Percentiles rank a stretch among this genome's conserved stretches.
Evolutionary conservation across 2,113 vertebrate genomes (phyloP).

Genomic region (Oceanodroma tethys): DNA sequence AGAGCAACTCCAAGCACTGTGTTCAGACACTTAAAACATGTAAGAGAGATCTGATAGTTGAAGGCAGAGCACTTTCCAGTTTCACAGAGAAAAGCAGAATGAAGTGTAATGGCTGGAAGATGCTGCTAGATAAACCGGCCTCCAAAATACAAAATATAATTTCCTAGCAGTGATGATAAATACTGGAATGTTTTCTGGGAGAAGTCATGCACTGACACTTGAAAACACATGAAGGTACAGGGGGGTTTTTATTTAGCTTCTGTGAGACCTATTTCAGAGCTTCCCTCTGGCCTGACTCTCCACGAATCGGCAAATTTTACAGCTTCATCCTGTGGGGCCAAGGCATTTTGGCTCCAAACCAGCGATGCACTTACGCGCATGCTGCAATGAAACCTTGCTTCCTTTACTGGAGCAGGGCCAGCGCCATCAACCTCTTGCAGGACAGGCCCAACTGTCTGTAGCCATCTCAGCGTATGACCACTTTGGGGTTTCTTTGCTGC

Average conservation of each 20-base stretch:
- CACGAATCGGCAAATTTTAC: slow-evolving; percentile 31
- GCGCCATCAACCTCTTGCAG: neutral
- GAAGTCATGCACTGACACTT: neutral
- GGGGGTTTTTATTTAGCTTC: neutral
- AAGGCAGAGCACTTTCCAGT: neutral
- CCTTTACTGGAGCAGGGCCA: neutral
- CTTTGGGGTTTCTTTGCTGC: neutral
- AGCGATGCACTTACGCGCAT: neutral
- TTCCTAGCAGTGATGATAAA: neutral
- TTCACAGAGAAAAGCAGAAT: neutral
- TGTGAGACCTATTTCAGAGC: neutral
- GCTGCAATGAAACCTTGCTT: neutral
- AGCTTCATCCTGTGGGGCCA: slow-evolving; percentile 4
- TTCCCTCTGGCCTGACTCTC: neutral
- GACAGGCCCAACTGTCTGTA: neutral
- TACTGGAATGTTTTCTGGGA: neutral
- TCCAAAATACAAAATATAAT: neutral
- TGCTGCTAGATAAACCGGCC: neutral
- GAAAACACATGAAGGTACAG: neutral
- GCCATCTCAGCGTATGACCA: neutral
- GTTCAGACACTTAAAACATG: neutral
- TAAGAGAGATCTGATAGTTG: neutral
- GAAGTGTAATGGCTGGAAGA: neutral
- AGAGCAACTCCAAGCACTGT: neutral
- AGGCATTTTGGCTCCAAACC: slow-evolving; percentile 26